Base-by-base conservation (phyloP, 2,888 invertebrate genomes). In the Homarus gammarus region DNA sequence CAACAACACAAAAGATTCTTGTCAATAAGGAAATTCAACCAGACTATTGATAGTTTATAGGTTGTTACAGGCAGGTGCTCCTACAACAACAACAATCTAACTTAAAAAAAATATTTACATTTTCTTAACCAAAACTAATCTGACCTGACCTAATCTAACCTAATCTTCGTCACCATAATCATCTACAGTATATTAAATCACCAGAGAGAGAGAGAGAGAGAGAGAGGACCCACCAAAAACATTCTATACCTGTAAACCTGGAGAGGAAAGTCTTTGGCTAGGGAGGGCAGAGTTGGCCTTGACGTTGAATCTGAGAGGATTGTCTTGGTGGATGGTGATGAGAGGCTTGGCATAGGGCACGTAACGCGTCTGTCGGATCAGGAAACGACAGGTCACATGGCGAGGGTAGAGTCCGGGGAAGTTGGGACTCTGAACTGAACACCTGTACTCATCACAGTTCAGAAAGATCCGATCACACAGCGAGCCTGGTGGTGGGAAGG, bases 331-430 rank as follows among this genome's bases (percentile, higher is more conserved):
- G 36, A 91, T 87, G 81, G 90, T 84, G 84, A 91, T 91, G 56
- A 91, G 90, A 12, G 91, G 90, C 51, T 86, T 77, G 61, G 87
- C 86, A 84, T 90, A 90, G 72, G 87, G 91, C 27, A 91, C 90
- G 75, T 91, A 91, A 33, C 91, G 87, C 2, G 90, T 90, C 84
- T 91, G 91, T 27, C 87, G 72, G 70, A 92, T 81, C 77, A 90
- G 90, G 85, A 92, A 92, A 61, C 87, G 89, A 64, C 92, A 92
- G 72, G 97, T 97, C 92, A 97, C 96, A 94, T 97, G 97, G 90
- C 97, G 95, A 6, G 97, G 97, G 94, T 98, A 98, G 92, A 97
- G 96, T 84, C 98, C 98, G 18, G 97, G 97, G 94, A 97, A 98
- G 95, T 98, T 98, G 18, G 98, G 98, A 40, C 97, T 97, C 94